phyloP scores from a whole-genome alignment of 1,140 invertebrate species.

The Neodiprion pinetum region DNA sequence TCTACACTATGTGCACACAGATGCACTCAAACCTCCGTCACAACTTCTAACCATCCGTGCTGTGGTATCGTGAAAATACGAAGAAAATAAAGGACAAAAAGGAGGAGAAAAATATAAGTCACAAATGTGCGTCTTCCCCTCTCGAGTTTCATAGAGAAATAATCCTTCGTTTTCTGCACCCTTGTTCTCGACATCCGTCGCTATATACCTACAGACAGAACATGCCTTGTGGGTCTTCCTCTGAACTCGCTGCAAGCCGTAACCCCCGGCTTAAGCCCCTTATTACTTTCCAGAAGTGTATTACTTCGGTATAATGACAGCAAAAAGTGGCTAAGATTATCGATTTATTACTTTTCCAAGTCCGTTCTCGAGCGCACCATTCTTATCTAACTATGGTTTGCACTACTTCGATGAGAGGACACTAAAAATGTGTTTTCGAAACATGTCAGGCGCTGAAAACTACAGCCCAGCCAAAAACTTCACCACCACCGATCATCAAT shows the following conservation, averaged over 20 bases:
- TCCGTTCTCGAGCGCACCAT: background rate
- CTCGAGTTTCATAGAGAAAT: background rate
- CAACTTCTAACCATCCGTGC: background rate
- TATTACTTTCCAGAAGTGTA: background rate
- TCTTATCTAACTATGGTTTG: background rate
- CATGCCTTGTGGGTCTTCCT: background rate
- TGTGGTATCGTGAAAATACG: background rate
- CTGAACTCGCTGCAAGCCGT: background rate
- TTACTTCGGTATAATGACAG: background rate
- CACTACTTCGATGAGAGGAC: background rate
- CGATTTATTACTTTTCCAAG: conserved; percentile 7
- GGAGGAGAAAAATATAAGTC: background rate
- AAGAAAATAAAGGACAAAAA: no score
- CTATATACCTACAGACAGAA: background rate
- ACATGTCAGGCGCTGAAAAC: background rate
- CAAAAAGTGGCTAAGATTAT: background rate
- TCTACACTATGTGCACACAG: background rate
- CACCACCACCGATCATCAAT: background rate
- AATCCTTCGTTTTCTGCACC: background rate
- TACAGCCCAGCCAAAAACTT: background rate
- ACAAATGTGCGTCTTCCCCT: conserved; percentile 10
- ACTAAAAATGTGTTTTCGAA: background rate
- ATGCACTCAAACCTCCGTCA: background rate
- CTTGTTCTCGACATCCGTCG: background rate
- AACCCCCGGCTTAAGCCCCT: background rate